phyloP scores from a whole-genome alignment of 2,113 vertebrate species.

The Myrmophylax atrothorax region DNA sequence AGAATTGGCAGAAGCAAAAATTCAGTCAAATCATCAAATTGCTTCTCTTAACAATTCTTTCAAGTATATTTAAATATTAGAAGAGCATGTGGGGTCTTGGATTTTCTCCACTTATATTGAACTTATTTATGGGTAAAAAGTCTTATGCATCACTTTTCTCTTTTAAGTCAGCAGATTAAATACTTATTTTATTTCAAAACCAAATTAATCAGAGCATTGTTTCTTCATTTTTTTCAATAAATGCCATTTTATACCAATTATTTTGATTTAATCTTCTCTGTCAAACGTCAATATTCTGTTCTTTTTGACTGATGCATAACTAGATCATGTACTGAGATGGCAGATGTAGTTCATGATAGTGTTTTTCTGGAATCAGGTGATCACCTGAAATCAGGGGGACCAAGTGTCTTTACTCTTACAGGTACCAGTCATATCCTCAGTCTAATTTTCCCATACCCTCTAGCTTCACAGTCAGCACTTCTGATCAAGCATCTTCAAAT shows the following conservation, averaged over 20 bases:
- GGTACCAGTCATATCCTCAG: neutral
- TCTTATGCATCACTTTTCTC: neutral
- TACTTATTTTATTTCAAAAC: neutral
- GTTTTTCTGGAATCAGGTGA: neutral
- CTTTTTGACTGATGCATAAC: neutral
- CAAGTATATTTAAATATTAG: neutral
- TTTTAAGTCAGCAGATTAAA: neutral
- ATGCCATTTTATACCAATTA: neutral
- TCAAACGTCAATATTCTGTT: neutral
- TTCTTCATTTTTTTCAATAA: neutral
- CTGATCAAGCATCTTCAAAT: neutral
- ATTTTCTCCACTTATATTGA: neutral
- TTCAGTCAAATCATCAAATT: neutral
- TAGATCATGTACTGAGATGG: neutral
- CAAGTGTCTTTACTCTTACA: neutral
- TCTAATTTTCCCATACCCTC: neutral
- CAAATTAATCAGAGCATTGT: neutral
- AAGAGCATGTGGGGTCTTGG: neutral
- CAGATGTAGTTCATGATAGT: neutral
- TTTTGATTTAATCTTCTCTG: neutral
- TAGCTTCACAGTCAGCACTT: neutral
- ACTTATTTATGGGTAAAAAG: accelerated
- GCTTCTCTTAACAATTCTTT: neutral
- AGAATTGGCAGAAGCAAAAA: neutral
- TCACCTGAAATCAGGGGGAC: accelerated